A percentile compares a stretch with the other conserved stretches of the same genome.
These are phyloP conservation scores for Mimachlamys varia DNA, from an alignment of 2,888 invertebrate species.

Conservation along the genomic window DNA sequence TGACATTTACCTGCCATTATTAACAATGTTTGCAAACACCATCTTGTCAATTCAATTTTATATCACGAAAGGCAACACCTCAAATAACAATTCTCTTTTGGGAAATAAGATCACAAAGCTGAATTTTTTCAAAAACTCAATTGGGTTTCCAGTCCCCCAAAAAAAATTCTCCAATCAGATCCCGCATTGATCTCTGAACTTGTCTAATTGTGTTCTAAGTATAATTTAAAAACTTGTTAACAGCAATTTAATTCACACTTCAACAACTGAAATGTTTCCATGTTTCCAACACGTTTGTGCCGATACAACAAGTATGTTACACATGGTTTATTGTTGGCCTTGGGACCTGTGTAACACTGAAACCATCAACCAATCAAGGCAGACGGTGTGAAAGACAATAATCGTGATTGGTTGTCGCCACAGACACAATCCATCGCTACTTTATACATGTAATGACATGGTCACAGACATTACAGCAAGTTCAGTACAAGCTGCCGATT, in stretches of 20 bases:
- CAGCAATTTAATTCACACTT: neutral
- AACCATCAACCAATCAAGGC: neutral
- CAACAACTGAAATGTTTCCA: neutral
- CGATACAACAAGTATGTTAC: neutral
- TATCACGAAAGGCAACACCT: neutral
- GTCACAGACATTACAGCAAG: neutral
- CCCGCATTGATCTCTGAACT: neutral
- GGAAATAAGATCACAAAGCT: neutral
- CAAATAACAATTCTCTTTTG: neutral
- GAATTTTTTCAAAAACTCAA: neutral
- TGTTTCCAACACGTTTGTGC: neutral
- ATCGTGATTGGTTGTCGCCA: neutral
- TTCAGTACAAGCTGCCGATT: no score
- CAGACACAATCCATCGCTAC: neutral
- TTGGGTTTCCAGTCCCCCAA: neutral
- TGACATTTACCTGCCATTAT: no score
- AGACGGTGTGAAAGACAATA: neutral
- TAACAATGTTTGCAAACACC: no score
- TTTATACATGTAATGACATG: neutral
- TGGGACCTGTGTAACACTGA: neutral
- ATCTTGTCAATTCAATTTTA: no score
- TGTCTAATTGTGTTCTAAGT: neutral
- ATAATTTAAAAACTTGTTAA: neutral
- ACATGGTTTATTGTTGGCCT: neutral
- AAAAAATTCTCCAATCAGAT: neutral